Evolutionary conservation across 1,140 invertebrate genomes (phyloP).

Genomic region (Phenacoccus solenopsis): DNA sequence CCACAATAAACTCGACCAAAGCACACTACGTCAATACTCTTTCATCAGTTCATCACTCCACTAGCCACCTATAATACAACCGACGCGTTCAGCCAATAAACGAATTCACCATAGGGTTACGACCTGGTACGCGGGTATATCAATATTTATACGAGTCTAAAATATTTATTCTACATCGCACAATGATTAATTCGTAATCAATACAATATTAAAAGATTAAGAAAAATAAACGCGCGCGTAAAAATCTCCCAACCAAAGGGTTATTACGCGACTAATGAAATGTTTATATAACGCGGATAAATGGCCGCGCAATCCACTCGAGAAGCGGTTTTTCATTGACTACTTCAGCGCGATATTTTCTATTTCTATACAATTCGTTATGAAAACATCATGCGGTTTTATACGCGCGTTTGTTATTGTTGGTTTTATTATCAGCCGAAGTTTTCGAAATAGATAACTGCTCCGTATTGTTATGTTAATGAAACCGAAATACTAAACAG

Average conservation of each 20-base stretch:
- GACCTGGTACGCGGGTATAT: too few species aligned
- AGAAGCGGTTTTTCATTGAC: not conserved
- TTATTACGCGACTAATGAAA: not conserved
- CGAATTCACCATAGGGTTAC: too few species aligned
- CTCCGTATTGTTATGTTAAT: not conserved
- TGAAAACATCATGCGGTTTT: not conserved
- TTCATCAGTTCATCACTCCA: too few species aligned
- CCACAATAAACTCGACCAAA: too few species aligned
- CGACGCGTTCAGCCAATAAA: too few species aligned
- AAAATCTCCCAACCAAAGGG: not conserved
- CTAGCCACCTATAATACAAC: too few species aligned
- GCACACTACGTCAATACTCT: too few species aligned
- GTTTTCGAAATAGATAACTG: constrained; percentile 2
- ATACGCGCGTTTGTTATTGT: not conserved
- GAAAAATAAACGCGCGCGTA: not conserved
- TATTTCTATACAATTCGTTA: not conserved
- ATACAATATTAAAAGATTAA: not conserved
- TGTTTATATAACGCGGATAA: not conserved
- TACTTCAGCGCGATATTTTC: not conserved
- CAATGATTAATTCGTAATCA: not conserved
- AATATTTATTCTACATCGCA: not conserved
- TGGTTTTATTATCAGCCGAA: not conserved
- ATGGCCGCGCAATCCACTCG: not conserved
- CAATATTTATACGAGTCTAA: not conserved
- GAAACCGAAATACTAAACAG: not conserved